Evolutionary conservation across 2,888 invertebrate genomes (phyloP).

Genomic region (Seira sanloemensis): DNA sequence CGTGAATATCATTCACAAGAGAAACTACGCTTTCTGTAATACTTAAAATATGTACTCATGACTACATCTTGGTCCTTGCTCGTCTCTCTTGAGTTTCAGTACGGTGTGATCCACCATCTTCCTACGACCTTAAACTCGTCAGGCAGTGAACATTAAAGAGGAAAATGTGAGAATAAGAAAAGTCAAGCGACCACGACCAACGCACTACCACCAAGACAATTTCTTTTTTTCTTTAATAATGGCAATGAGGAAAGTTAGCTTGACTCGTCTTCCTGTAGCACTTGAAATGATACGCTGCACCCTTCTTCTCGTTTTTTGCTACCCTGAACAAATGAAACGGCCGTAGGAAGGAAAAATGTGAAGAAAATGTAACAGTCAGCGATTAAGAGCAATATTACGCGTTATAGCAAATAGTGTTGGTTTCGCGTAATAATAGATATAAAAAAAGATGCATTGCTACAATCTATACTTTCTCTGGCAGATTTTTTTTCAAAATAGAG

Average conservation of each 20-base stretch:
- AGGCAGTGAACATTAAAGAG: not conserved
- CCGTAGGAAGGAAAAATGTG: constrained; percentile 46
- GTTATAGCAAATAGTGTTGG: constrained; percentile 34
- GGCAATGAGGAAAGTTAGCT: constrained; percentile 54
- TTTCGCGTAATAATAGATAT: not conserved
- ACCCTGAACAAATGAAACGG: constrained; percentile 36
- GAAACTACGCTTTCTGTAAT: too few species aligned
- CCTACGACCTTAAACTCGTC: too few species aligned
- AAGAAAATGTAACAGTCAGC: constrained; percentile 38
- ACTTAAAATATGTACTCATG: too few species aligned
- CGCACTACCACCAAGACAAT: not conserved
- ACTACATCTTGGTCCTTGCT: too few species aligned
- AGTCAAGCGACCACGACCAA: constrained; percentile 36
- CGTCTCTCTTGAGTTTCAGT: too few species aligned
- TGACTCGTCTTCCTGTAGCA: not conserved
- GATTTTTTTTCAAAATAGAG: not conserved
- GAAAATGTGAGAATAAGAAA: not conserved
- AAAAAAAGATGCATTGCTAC: constrained; percentile 17
- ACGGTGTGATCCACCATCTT: not conserved
- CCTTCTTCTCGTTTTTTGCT: constrained; percentile 17
- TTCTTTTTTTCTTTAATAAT: constrained; percentile 39
- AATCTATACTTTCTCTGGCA: not conserved
- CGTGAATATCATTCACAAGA: too few species aligned
- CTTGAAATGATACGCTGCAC: not conserved
- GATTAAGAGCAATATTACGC: constrained; percentile 44